Evolutionary conservation across 1,140 invertebrate species (phyloP), one percentile per base, ranked within the genome.

Genomic region (Tetragnatha versicolor): DNA sequence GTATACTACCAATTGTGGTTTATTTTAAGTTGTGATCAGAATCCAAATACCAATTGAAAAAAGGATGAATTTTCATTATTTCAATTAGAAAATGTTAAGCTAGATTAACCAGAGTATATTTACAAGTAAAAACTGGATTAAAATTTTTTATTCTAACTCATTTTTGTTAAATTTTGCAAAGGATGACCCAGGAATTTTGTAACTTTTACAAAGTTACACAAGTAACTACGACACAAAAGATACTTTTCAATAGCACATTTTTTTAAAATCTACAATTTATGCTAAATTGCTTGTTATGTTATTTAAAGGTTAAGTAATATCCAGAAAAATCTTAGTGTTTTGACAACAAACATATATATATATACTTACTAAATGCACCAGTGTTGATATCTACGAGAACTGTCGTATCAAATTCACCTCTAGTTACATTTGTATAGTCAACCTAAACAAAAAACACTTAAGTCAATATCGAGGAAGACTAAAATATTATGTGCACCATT

Each of bases 341-440:
- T 55, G 3, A 25, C 2, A 25, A 55, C 27, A 55, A 27, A 14
- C 27, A 25, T 5, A 51, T 12, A 55, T 55, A 3, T 12, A 31
- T 2, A 51, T 20, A 66, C 66, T 20, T 69, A 69, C 66, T 14
- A 3, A 35, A 29, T 17, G 49, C 3, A 4, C 31, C 47, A 35
- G 66, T 0, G 27, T 37, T 49, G 4, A 53, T 6, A 53, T 69
- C 49, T 17, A 69, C 12, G n/a, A 53, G 2, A 22, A 69, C 29
- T 25, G 66, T 35, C 1, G 42, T 69, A 14, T 69, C 66, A 69
- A 69, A 53, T 22, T 69, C 66, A 5, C 45, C 42, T 31, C 27
- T 68, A 20, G 63, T 31, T 22, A 31, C 27, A 49, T 68, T 49
- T 25, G 27, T 42, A 17, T 42, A 42, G 7, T 42, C 17, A 42